Percentiles rank a stretch among this genome's conserved stretches.
These are phyloP conservation scores for Mesaphorura yosii DNA, from an alignment of 1,140 invertebrate species.

Conservation along the genomic window DNA sequence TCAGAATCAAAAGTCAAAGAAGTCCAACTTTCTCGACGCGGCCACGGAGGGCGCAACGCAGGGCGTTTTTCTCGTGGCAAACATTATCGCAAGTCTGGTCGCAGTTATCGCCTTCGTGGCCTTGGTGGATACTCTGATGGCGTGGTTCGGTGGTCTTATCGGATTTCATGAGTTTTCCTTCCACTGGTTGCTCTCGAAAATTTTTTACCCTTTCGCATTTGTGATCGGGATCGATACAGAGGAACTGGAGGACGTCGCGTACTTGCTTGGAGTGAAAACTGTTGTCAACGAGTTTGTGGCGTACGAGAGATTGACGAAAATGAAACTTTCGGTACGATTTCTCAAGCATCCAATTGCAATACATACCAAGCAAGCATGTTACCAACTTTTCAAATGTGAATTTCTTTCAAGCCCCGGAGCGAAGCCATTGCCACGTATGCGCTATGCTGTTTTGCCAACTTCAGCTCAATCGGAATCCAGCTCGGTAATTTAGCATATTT, in stretches of 20 bases:
- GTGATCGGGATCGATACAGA: constrained; percentile 65
- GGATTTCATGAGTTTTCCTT: constrained; percentile 45
- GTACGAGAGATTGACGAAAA: constrained; percentile 65
- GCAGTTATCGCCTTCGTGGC: constrained; percentile 54
- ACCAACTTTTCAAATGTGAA: constrained; percentile 31
- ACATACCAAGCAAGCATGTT: constrained; percentile 3
- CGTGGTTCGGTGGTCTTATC: constrained; percentile 65
- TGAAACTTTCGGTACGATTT: no score
- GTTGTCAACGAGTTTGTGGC: constrained; percentile 86
- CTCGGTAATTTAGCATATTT: no score
- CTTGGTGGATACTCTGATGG: constrained; percentile 65
- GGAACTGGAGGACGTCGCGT: constrained; percentile 63
- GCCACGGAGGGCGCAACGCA: constrained; percentile 68
- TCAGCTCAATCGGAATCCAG: constrained; percentile 3
- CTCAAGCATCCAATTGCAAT: no score
- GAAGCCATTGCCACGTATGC: constrained; percentile 82
- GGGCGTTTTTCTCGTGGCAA: constrained; percentile 53
- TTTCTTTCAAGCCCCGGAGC: constrained; percentile 47
- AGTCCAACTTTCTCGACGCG: constrained; percentile 73
- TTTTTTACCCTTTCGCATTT: constrained; percentile 75
- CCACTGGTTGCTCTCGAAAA: constrained; percentile 63
- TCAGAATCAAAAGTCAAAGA: constrained; percentile 52
- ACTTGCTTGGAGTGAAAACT: constrained; percentile 75
- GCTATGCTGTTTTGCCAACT: constrained; percentile 76
- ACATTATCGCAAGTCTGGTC: constrained; percentile 80